Percentiles rank a stretch among this genome's conserved stretches.
phyloP scores from a whole-genome alignment of 2,888 invertebrate genomes.

The Polyommatus iphigenia region DNA sequence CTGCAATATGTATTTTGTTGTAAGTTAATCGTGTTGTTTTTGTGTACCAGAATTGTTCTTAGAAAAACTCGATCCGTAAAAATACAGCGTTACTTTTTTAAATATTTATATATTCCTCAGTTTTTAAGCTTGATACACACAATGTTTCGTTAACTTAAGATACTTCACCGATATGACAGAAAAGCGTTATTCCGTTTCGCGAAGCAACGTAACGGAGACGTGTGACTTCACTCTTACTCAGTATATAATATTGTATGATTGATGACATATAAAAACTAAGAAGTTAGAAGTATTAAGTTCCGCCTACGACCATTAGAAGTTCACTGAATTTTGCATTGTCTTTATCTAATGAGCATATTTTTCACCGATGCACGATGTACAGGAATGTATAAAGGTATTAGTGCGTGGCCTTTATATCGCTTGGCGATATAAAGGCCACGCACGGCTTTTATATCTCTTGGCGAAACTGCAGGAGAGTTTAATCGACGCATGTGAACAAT shows the following conservation, averaged over 20 bases:
- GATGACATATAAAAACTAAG: background rate
- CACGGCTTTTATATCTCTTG: background rate
- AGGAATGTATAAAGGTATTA: slow-evolving; percentile 9
- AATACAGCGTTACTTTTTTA: too few relatives aligned
- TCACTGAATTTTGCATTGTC: slow-evolving; percentile 8
- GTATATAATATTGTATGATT: too few relatives aligned
- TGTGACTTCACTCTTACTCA: too few relatives aligned
- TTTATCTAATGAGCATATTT: slow-evolving; percentile 23
- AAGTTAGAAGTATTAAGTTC: background rate
- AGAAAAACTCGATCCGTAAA: too few relatives aligned
- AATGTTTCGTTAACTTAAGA: too few relatives aligned
- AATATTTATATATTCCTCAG: too few relatives aligned
- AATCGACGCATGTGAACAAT: too few relatives aligned
- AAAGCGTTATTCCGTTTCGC: too few relatives aligned
- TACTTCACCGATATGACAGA: too few relatives aligned
- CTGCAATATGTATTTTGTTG: background rate
- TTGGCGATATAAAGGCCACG: background rate
- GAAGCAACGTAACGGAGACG: too few relatives aligned
- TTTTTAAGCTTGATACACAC: too few relatives aligned
- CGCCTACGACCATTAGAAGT: background rate
- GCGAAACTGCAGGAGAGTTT: background rate
- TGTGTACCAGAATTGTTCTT: background rate
- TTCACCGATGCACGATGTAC: background rate
- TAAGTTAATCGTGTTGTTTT: background rate
- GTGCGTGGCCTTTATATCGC: background rate